Base-by-base conservation (phyloP, 2,797 vertebrate genomes). In the Cephalopachus bancanus region DNA sequence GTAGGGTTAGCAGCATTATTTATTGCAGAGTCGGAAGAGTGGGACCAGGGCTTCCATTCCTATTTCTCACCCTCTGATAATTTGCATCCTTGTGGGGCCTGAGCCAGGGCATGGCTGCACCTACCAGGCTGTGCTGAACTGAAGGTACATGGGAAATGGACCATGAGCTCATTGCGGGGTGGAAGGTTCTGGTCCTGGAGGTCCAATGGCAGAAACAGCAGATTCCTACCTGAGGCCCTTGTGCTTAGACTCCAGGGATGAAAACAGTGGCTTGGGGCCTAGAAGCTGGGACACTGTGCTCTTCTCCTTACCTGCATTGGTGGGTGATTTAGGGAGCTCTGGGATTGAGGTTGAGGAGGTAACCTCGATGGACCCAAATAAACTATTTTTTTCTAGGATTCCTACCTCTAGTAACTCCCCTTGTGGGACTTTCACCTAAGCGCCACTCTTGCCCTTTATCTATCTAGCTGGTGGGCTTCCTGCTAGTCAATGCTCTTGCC, bases 361-460 rank as follows among this genome's bases (percentile, higher is more conserved):
- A n/a, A 93, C 14, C 6, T 62, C 79, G 72, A 1, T 5, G 33
- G 11, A 80, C 69, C 20, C 37, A 83, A 97, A 78, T 22, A 49
- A 55, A 79, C 51, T 81, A 44, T 44, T 44, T 44, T 83, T 60
- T 78, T 93, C 86, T 57, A 96, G 83, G 69, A 80, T 72, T 83
- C 75, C 65, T 88, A 71, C 65, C 53, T 60, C 84, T 95, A 30
- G 28, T 37, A 7, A 60, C 17, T 75, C 17, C 24, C 15, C 14
- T 24, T 22, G 44, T 20, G 60, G 30, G 49, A 0, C 64, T 86
- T 80, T 74, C 72, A 74, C 20, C 59, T 91, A 59, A 83, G 55
- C 37, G 85, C 59, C 8, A 76, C 55, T 79, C 95, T 98, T 97
- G 97, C 97, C 98, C 97, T 97, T 98, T 98, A 97, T 98, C 98